Percentiles rank a stretch among this genome's conserved stretches.
Evolutionary conservation across 2,888 invertebrate species (phyloP).

Genomic region (Seladonia tumulorum): DNA sequence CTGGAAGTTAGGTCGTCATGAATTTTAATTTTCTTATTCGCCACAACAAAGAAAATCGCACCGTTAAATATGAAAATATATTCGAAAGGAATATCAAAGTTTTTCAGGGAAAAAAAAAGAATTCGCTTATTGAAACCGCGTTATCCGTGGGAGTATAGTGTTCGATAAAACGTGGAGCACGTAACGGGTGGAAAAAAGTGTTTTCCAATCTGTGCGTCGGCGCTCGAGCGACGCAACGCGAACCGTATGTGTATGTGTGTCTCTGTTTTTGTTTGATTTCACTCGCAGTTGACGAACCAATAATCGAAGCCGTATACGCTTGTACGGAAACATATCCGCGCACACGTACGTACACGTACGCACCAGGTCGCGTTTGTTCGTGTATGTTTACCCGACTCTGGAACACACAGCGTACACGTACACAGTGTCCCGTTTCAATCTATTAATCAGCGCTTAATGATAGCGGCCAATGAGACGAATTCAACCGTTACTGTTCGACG

Average conservation of each 20-base stretch:
- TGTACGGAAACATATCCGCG: constrained; percentile 32
- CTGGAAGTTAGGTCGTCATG: neutral
- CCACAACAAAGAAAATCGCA: no score
- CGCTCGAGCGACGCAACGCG: constrained; percentile 4
- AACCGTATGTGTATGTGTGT: constrained; percentile 20
- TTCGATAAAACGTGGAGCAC: neutral
- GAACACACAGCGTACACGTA: neutral
- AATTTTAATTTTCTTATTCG: neutral
- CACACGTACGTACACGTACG: neutral
- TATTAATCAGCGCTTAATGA: constrained; percentile 7
- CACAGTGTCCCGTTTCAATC: constrained; percentile 1
- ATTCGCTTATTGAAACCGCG: neutral
- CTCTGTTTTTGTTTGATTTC: constrained; percentile 59
- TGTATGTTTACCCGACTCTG: constrained; percentile 22
- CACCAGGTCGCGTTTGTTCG: no score
- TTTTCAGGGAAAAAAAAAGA: neutral
- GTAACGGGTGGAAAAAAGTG: neutral
- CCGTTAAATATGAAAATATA: neutral
- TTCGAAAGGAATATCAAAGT: neutral
- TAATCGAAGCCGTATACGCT: constrained; percentile 55
- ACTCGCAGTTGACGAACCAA: constrained; percentile 53
- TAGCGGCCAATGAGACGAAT: neutral
- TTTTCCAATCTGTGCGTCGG: constrained; percentile 33
- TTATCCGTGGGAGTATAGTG: neutral
- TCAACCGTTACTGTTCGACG: neutral